These are phyloP conservation scores for Athalia rosae DNA, from an alignment of 2,888 invertebrate species.

Conservation along the genomic window DNA sequence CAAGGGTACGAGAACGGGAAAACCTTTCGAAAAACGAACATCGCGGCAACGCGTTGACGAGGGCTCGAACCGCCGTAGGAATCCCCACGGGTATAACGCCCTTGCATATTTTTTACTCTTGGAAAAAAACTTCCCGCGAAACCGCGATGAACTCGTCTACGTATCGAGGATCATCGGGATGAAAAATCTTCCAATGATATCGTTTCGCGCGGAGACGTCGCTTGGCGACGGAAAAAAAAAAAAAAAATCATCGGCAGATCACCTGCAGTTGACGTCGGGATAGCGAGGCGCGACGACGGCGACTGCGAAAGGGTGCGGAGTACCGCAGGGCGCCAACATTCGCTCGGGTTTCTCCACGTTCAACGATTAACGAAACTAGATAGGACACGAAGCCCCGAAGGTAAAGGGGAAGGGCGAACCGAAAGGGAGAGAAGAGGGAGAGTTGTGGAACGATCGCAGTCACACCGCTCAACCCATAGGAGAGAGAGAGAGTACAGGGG, in stretches of 20 bases:
- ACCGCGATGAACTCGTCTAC: not conserved
- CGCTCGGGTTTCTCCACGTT: not conserved
- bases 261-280: too few species aligned
- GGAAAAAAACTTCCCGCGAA: slow-evolving; percentile 25
- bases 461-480: slow-evolving; percentile 1
- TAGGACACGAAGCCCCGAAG: slow-evolving; percentile 5
- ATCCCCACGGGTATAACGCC: not conserved
- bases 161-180: too few species aligned
- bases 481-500: not conserved
- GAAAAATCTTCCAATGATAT: too few species aligned
- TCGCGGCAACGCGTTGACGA: not conserved
- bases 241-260: too few species aligned
- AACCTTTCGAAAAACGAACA: slow-evolving; percentile 10
- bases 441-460: not conserved
- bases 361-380: not conserved
- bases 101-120: too few species aligned
- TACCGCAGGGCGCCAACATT: too few species aligned
- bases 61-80: slow-evolving; percentile 36
- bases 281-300: too few species aligned
- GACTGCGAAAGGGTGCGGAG: too few species aligned
- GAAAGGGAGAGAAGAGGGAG: not conserved
- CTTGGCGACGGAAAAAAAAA: too few species aligned
- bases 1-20: slow-evolving; percentile 44
- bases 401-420: slow-evolving; percentile 11
- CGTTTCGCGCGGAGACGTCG: too few species aligned